Base-by-base conservation (phyloP, 92 coral and sea anemone species). In the Porites rus region DNA sequence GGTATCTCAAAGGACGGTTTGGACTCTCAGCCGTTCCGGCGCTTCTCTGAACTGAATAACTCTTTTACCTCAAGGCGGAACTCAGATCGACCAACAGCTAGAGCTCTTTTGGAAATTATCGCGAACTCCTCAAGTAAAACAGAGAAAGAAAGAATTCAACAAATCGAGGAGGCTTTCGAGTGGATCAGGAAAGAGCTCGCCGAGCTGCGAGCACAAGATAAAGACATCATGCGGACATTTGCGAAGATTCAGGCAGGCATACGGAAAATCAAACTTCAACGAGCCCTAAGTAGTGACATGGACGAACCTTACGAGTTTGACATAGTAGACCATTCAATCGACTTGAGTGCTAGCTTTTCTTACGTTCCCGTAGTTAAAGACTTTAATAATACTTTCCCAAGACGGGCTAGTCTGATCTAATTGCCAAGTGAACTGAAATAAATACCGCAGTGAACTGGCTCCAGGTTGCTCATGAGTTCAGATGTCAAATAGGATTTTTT, bases 161-260 rank as follows among this genome's bases (percentile, higher is more conserved):
- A 78, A 20, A 94, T 94, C 11, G 98, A 94, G 81, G 78, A 65
- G 66, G 98, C 98, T 18, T 93, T 94, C 67, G 91, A 89, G 22
- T 94, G 98, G 98, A 91, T 94, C 68, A 91, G 94, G 8, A 88
- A 94, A 72, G 96, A 94, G 78, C 88, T 94, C 5, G 91, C 92
- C 9, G 98, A 94, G 56, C 84, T 94, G 54, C 90, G 98, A 6
- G 96, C 95, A 24, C 98, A 94, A 80, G 98, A 94, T 67, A 94
- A 94, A 77, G 98, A 94, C 58, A 94, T 94, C 1, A 94, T 94
- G 98, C 56, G 98, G 51, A 90, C 94, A 93, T 94, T 94, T 69
- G 83, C 98, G 24, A 89, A 89, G 71, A 93, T 94, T 53, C 98
- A 94, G 84, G 96, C 98, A 9, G 98, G 96, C 73, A 94, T 94